Conservation (phyloP, 2,797 vertebrate genomes). For the Peromyscus attwateri region DNA sequence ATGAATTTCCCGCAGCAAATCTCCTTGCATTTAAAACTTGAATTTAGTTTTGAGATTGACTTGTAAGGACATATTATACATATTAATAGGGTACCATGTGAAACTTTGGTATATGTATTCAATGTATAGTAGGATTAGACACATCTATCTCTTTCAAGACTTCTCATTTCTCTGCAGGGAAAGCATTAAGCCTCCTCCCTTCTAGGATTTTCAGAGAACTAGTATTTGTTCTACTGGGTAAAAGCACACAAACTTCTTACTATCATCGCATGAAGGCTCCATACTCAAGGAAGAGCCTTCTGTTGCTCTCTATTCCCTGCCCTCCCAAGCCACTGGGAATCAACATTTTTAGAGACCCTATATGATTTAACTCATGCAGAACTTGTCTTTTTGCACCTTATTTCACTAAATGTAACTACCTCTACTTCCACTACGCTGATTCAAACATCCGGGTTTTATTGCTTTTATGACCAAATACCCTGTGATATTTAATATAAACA, state of each 20-base stretch:
- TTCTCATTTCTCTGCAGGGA: neutral
- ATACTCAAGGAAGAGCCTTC: too few species aligned
- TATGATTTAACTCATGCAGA: neutral
- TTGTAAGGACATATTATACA: neutral
- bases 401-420: neutral
- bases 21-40: neutral
- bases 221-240: neutral
- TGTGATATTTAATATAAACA: too few species aligned
- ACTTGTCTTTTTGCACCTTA: neutral
- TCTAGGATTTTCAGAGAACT: neutral
- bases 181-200: neutral
- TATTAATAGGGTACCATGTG: neutral
- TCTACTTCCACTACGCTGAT: neutral
- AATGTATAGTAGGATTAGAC: neutral
- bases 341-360: neutral
- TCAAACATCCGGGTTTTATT: neutral
- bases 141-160: neutral
- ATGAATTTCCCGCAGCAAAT: neutral
- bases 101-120: neutral
- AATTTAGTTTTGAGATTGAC: neutral
- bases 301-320: neutral
- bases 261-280: rapidly evolving
- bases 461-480: neutral
- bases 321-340: too few species aligned
- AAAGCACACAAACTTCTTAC: too few species aligned